phyloP scores from a whole-genome alignment of 2,888 invertebrate species.

The Melieria picta region DNA sequence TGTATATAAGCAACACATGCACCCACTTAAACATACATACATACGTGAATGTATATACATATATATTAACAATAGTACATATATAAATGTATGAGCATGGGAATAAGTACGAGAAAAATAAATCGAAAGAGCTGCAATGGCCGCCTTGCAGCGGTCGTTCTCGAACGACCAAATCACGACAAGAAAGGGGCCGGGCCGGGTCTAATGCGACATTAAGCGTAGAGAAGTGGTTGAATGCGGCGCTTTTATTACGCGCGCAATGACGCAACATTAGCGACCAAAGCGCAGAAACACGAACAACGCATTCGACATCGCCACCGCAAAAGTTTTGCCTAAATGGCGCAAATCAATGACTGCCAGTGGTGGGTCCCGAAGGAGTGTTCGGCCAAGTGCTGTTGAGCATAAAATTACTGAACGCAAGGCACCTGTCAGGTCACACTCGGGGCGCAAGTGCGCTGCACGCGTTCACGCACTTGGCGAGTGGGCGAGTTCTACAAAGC shows the following conservation, averaged over 20 bases:
- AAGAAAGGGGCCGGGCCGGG: too few species aligned
- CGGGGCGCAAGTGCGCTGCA: not conserved
- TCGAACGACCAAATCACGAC: too few species aligned
- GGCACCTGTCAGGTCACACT: not conserved
- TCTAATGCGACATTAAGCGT: too few species aligned
- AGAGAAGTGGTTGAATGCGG: not conserved
- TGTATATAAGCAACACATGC: not conserved
- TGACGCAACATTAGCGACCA: not conserved
- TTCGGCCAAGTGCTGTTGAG: not conserved
- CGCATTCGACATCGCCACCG: slow-evolving; percentile 1
- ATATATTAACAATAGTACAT: too few species aligned
- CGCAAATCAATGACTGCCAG: slow-evolving; percentile 11
- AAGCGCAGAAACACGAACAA: not conserved
- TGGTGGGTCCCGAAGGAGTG: not conserved
- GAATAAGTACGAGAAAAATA: too few species aligned
- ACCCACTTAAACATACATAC: not conserved
- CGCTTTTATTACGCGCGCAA: not conserved
- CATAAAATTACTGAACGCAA: not conserved
- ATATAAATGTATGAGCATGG: too few species aligned
- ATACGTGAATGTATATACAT: not conserved
- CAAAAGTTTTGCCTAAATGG: not conserved
- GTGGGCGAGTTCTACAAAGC: too few species aligned
- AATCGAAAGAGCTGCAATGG: too few species aligned
- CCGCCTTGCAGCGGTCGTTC: too few species aligned
- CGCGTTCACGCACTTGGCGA: not conserved